Evolutionary conservation across 2,888 invertebrate species (phyloP), one percentile per base, ranked within the genome.

Genomic region (Conops quadrifasciatus): DNA sequence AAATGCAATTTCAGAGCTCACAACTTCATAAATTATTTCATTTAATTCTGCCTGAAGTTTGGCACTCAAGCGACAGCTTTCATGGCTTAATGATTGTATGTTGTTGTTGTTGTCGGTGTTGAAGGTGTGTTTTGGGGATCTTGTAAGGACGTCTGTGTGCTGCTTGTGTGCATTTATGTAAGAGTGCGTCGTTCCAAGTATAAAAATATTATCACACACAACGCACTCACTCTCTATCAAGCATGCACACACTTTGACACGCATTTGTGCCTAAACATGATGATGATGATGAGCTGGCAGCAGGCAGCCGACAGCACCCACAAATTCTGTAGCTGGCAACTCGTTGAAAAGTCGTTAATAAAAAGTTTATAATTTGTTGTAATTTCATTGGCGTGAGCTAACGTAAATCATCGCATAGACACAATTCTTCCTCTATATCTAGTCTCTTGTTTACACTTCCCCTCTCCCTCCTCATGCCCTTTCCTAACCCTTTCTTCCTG

Each of bases 271-370:
- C n/a, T 36, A 28, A 4, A 15, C 11, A 24, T 24, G 28, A 26
- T 24, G 26, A 28, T 28, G 28, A 58, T 58, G 58, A 28, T 58
- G 58, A 58, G 58, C 24, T 58, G 58, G 24, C 53, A 24, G 24
- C 7, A 56, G 24, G 9, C 36, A 4, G 36, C 36, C 36, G 36
- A 36, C 49, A 3, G 19, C 49, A 19, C n/a, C 45, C 9, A 45
- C 45, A 45, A 45, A 53, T 53, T 53, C n/a, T 21, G 21, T 15
- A 21, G 45, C 45, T 36, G 24, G 60, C 51, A 68, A 72, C 71
- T 69, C 65, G 51, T 72, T 68, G 64, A 60, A 68, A 72, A 72
- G 64, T 72, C 71, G 65, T 72, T 72, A 68, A 68, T 68, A 51
- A 68, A 72, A 72, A 68, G 64, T 72, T 59, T 60, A n/a, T 63